Evolutionary conservation across 2,888 invertebrate species (phyloP).

Genomic region (Sinotaia quadrata): DNA sequence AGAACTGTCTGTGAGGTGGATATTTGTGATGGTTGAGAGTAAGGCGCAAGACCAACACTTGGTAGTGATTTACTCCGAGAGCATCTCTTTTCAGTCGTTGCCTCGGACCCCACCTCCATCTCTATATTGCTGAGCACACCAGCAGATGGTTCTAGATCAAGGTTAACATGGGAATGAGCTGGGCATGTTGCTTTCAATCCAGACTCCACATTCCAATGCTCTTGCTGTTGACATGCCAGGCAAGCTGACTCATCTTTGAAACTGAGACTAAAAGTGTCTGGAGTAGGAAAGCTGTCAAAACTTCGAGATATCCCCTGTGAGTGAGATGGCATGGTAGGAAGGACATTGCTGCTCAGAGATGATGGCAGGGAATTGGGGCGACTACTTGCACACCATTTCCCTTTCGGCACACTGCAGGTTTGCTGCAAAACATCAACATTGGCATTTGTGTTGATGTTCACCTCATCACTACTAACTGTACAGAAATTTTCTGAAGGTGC

Average conservation of each 20-base stretch:
- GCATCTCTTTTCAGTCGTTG: constrained; percentile 30
- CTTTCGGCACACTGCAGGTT: constrained; percentile 3
- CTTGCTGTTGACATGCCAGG: constrained; percentile 31
- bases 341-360: constrained; percentile 52
- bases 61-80: constrained; percentile 54
- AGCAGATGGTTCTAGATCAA: constrained; percentile 31
- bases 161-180: constrained; percentile 15
- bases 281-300: constrained; percentile 28
- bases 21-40: not conserved
- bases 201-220: constrained; percentile 19
- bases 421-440: constrained; percentile 1
- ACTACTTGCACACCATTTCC: constrained; percentile 36
- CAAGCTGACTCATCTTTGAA: constrained; percentile 16
- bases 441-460: not conserved
- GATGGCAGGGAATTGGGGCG: constrained; percentile 59
- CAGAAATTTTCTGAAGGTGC: not conserved
- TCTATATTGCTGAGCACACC: constrained; percentile 26
- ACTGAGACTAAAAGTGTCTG: constrained; percentile 12
- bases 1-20: constrained; percentile 17
- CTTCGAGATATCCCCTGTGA: constrained; percentile 30
- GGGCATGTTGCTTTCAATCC: constrained; percentile 3
- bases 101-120: constrained; percentile 25
- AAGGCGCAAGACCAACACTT: constrained; percentile 38
- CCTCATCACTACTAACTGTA: not conserved
- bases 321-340: constrained; percentile 30